Evolutionary conservation across 2,113 vertebrate species (phyloP).

Genomic region (Neotoma lepida): DNA sequence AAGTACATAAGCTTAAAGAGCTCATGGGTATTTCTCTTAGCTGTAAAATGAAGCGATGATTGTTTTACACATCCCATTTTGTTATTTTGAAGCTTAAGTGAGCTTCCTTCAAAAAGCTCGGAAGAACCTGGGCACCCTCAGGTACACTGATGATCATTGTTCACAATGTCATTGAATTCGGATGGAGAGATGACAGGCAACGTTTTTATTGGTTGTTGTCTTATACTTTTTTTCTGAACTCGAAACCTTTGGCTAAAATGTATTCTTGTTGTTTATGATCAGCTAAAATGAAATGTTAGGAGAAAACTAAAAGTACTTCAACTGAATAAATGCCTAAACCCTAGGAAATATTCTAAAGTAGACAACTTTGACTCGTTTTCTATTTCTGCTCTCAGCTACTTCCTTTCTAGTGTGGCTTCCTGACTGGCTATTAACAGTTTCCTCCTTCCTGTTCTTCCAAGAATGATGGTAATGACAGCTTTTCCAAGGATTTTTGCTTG

Average conservation of each 20-base stretch:
- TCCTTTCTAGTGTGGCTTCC: background rate
- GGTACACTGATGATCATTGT: background rate
- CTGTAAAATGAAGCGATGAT: background rate
- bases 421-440: background rate
- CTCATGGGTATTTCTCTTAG: background rate
- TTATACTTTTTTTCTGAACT: conserved; percentile 23
- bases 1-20: background rate
- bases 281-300: background rate
- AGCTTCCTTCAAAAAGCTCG: background rate
- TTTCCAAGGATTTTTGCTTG: conserved; percentile 35
- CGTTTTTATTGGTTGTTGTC: background rate
- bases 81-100: background rate
- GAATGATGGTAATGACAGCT: background rate
- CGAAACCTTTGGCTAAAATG: background rate
- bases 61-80: background rate
- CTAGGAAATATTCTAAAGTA: background rate
- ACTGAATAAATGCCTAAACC: background rate
- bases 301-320: background rate
- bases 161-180: background rate
- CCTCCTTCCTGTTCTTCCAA: background rate
- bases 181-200: conserved; percentile 19
- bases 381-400: background rate
- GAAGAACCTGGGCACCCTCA: background rate
- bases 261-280: background rate
- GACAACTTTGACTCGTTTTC: background rate